Evolutionary conservation across 2,888 invertebrate genomes (phyloP), one percentile per base, ranked within the genome.

Genomic region (Cerastis leucographa): DNA sequence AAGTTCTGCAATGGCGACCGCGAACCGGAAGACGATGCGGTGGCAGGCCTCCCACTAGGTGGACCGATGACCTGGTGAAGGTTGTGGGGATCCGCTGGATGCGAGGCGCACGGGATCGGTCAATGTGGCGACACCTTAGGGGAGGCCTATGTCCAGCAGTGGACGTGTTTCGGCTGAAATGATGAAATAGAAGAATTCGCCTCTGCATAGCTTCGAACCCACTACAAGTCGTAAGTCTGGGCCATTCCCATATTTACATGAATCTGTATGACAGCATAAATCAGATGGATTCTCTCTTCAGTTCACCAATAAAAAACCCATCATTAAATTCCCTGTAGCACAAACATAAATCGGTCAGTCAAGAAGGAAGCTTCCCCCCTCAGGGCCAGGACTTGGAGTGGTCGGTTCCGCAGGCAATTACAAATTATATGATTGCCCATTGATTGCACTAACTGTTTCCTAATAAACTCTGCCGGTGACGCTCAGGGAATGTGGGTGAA

Each of bases 391-490:
- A 88, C 89, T 89, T 90, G 94, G 93, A 96, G 96, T 96, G 95
- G 94, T 80, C 91, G 87, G 94, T 96, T 96, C 96, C 96, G 95
- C 91, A 86, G 88, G 84, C 95, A 95, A 95, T 96, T 94, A 94
- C 96, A 96, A 96, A 96, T 96, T 83, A 95, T 91, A 90, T 95
- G 94, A 96, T 95, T 96, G 95, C 86, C 90, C 94, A 90, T 93
- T 95, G 95, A 96, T 96, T 96, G 96, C 91, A 93, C 94, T 85
- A 95, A 94, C 92, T 87, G 93, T 93, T 96, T 96, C 96, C 96
- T 96, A 95, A 96, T 96, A 93, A 96, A 94, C 76, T 64, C 87
- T 71, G 77, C 73, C 84, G 76, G 87, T 91, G 90, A 90, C 91
- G 91, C 89, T 80, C 83, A 83, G 61, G 46, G 66, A 80, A 92